Evolutionary conservation across 2,888 invertebrate species (phyloP).

Genomic region (Steinernema carpocapsae): DNA sequence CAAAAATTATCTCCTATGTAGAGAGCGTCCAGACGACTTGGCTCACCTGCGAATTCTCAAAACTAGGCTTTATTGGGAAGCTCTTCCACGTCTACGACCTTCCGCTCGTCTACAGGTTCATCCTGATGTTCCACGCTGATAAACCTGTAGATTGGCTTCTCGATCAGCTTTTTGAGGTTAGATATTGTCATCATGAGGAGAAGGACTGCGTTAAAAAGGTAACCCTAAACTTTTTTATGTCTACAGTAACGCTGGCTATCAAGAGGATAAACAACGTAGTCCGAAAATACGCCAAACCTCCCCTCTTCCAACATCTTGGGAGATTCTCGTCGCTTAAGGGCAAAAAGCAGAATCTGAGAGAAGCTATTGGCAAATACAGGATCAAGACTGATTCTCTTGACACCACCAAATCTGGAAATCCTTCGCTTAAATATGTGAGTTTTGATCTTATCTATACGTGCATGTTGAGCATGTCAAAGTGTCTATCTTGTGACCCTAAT

Average conservation of each 20-base stretch:
- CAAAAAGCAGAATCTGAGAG: constrained; percentile 92
- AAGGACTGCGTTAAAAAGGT: constrained; percentile 79
- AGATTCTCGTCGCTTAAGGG: constrained; percentile 91
- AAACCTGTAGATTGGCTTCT: constrained; percentile 96
- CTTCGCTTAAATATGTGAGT: not conserved
- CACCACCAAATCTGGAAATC: constrained; percentile 6
- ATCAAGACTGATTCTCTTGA: not conserved
- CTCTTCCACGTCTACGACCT: constrained; percentile 87
- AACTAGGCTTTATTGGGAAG: constrained; percentile 86
- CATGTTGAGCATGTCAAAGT: no score
- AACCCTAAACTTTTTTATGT: no score
- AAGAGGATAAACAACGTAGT: constrained; percentile 65
- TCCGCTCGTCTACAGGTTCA: constrained; percentile 85
- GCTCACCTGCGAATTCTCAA: constrained; percentile 91
- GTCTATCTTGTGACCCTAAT: no score
- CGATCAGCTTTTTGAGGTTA: constrained; percentile 85
- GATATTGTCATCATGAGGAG: constrained; percentile 79
- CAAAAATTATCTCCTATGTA: constrained; percentile 42
- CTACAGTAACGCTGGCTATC: no score
- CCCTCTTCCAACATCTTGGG: constrained; percentile 93
- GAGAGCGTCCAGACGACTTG: constrained; percentile 72
- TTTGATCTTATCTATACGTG: not conserved
- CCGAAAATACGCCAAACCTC: constrained; percentile 78
- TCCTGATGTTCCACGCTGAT: constrained; percentile 91
- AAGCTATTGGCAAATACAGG: constrained; percentile 68